Evolutionary conservation across 2,888 invertebrate species (phyloP).

Genomic region (Troilus luridus): DNA sequence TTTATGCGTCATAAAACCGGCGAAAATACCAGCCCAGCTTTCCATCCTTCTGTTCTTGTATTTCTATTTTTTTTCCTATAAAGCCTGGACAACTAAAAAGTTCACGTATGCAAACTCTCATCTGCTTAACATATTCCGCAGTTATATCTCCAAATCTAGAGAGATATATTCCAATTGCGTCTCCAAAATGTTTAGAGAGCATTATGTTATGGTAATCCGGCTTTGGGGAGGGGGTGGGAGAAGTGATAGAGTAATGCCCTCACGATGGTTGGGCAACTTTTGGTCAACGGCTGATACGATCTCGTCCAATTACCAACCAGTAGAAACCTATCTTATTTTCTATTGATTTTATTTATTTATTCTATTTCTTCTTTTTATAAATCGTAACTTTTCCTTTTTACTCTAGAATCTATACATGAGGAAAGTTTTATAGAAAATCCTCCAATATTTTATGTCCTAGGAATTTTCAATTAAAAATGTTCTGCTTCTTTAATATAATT

Average conservation of each 20-base stretch:
- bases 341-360: constrained; percentile 33
- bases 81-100: not conserved
- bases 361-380: not conserved
- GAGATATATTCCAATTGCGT: constrained; percentile 20
- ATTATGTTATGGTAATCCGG: constrained; percentile 43
- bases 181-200: constrained; percentile 18
- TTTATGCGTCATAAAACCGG: not conserved
- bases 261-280: constrained; percentile 53
- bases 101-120: constrained; percentile 38
- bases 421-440: not conserved
- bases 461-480: too few relatives aligned
- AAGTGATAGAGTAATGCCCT: constrained; percentile 30
- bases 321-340: constrained; percentile 36
- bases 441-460: not conserved
- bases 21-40: constrained; percentile 3
- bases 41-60: not conserved
- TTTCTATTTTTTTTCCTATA: constrained; percentile 6
- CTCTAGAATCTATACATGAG: not conserved
- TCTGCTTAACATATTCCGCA: constrained; percentile 2
- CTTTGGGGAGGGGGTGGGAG: not conserved
- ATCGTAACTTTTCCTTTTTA: not conserved
- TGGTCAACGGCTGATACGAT: constrained; percentile 50
- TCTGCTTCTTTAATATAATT: too few relatives aligned
- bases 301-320: constrained; percentile 53
- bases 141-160: constrained; percentile 11